Base-by-base conservation (phyloP, 2,797 vertebrate genomes). In the Synanceia verrucosa region DNA sequence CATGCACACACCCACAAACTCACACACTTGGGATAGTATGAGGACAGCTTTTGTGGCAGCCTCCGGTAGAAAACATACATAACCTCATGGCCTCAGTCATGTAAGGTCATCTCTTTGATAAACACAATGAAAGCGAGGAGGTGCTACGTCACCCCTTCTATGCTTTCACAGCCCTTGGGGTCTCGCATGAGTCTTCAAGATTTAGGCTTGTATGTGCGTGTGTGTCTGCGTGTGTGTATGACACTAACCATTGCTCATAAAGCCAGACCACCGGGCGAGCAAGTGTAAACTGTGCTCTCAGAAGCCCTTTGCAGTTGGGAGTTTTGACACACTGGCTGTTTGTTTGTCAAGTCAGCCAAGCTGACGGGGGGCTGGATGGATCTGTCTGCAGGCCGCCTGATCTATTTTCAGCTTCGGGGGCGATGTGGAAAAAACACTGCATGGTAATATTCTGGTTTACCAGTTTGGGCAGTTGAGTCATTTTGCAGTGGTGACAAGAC, bases 331-430 rank as follows among this genome's bases (percentile, higher is more conserved):
- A 84, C 80, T 79, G 66, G 76, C 73, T 93, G 85, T 94, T 94
- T 95, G 93, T 94, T 95, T 94, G 92, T 94, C 74, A 86, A 93
- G 92, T 92, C 90, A 89, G 91, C 85, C 89, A 88, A 89, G 74
- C 84, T 85, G 85, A 87, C 51, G 43, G 72, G 68, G 58, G 65
- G 73, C 72, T 86, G 77, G 80, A 90, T 81, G 46, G 78, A 89
- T 90, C 82, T 82, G 72, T 85, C 81, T 36, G 29, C 69, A 73
- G 73, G 34, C 69, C 73, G 59, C 65, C 2, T 56, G 82, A 89
- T 90, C 86, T 80, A 69, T 68, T 74, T 88, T 85, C 72, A 55
- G 52, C 79, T 81, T 81, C 33, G 21, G 57, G 70, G 65, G 50
- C 47, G 43, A 65, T 57, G 44, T 78, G 78, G 81, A 67, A 82